These are phyloP conservation scores for Alentia gelatinosa DNA, from an alignment of 2,888 invertebrate genomes.

Conservation along the genomic window DNA sequence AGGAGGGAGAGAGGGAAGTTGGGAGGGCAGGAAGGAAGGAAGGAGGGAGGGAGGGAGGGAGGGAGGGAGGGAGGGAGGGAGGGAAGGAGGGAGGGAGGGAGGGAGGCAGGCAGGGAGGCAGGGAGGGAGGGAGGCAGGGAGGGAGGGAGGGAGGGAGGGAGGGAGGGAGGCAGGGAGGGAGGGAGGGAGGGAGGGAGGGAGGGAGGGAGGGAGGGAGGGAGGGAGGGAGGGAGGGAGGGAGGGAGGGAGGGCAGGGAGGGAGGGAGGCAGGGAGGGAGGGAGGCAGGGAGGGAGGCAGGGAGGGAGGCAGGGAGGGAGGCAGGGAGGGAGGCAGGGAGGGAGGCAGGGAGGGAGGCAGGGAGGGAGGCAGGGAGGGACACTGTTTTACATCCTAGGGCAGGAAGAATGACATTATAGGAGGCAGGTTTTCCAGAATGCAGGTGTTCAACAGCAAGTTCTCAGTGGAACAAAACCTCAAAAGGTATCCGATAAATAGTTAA, in stretches of 20 bases:
- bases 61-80: not conserved
- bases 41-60: not conserved
- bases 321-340: too few relatives aligned
- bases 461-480: too few relatives aligned
- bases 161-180: not conserved
- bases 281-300: not conserved
- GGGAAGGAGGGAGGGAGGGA: not conserved
- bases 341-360: too few relatives aligned
- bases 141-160: not conserved
- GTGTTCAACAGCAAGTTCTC: too few relatives aligned
- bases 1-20: not conserved
- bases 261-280: not conserved
- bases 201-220: not conserved
- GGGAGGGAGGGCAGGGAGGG: not conserved
- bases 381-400: too few relatives aligned
- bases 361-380: too few relatives aligned
- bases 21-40: not conserved
- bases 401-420: too few relatives aligned
- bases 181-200: not conserved
- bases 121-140: not conserved
- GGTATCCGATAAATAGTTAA: too few relatives aligned
- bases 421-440: too few relatives aligned
- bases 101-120: not conserved
- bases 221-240: not conserved
- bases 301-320: too few relatives aligned